Evolutionary conservation across 2,113 vertebrate species (phyloP), one percentile per base, ranked within the genome.

Genomic region (Pipra filicauda): DNA sequence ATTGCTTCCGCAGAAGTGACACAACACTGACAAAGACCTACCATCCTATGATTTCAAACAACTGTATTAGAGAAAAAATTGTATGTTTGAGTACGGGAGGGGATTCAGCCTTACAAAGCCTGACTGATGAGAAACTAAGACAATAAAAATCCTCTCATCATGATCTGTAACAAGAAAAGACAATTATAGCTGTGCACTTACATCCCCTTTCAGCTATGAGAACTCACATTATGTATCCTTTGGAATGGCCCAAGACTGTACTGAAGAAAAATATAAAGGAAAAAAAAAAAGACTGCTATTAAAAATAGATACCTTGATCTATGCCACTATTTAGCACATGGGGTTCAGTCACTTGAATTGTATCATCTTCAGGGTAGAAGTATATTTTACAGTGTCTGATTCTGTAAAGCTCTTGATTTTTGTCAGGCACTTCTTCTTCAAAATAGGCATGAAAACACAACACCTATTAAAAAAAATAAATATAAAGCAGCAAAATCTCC

Each of bases 321-420:
- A 99, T 97, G 90, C 99, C 99, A 31, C 99, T 99, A 85, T 99
- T 99, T 98, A 98, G 98, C 77, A 97, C 31, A 48, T 80, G 69
- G 7, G 98, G 98, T 97, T 99, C 99, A 96, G 98, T 95, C 80
- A 99, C 99, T 97, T 99, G 98, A 95, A 99, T 98, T 91, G 99
- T 99, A 92, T 99, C 99, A 95, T 99, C 99, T 96, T 99, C 99
- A 89, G 96, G 98, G 97, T 98, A 99, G 97, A 99, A 99, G 96
- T 97, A 99, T 97, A 99, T 99, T 90, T 99, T 99, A 95, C 98
- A 99, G 35, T 97, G 96, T 96, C 99, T 98, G 93, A 99, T 97
- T 96, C 99, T 98, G 84, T 98, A 98, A 0, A 83, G 95, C 97
- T 99, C 99, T 93, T 98, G 97, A 82, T 78, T 95, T 80, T 97